Base-by-base conservation (phyloP, 2,888 invertebrate species). In the Melieria crassipennis region DNA sequence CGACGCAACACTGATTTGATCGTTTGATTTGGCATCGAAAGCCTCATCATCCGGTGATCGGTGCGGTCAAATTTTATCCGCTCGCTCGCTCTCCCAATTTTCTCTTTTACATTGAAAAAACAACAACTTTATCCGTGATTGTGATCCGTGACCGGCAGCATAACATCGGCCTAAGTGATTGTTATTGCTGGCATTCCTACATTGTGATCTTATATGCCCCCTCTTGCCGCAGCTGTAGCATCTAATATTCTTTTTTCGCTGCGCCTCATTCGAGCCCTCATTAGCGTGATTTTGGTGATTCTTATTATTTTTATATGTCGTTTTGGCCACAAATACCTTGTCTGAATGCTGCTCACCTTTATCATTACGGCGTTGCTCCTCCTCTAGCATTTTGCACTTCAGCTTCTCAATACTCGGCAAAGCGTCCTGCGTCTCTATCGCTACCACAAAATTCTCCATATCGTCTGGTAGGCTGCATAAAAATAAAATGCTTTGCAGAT, bases 141-240 rank as follows among this genome's bases (percentile, higher is more conserved):
- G n/a, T n/a, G n/a, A n/a, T n/a, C n/a, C n/a, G n/a, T n/a, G n/a
- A n/a, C n/a, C n/a, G n/a, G n/a, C n/a, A n/a, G n/a, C n/a, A n/a
- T n/a, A n/a, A n/a, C n/a, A n/a, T n/a, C n/a, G n/a, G n/a, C n/a
- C n/a, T n/a, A n/a, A 7, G 30, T 57, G 7, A 30, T 13, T 57
- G 57, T 57, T 57, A 11, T 50, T 13, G 13, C 6, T 56, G 5
- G 13, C 9, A 9, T 56, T 56, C 57, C 16, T 55, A 16, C 69
- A 69, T 11, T 63, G 56, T 5, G 69, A 50, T 43, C 56, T 61
- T 7, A 69, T 52, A 47, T 69, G 46, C n/a, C 72, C 46, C 43
- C n/a, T 30, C 52, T 57, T 67, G 42, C 68, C 68, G 42, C 72
- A 72, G 11, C 16, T 61, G 61, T 63, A 72, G 50, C 56, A 72